Conservation (phyloP, 2,888 invertebrate species). For the Tetanocera ferruginea region DNA sequence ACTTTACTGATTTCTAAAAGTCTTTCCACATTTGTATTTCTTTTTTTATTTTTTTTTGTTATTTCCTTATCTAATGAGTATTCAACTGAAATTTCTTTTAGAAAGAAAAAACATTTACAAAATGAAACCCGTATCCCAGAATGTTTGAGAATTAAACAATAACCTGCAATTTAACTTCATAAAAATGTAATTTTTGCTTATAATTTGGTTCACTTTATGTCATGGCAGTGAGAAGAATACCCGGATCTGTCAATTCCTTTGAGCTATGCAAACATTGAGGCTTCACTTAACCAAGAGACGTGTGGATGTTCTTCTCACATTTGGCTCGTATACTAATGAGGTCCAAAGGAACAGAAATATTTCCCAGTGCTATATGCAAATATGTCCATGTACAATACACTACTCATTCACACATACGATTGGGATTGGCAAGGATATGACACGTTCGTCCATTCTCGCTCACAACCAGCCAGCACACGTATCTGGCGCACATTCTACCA, state of each 20-base stretch:
- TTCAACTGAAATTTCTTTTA: no score
- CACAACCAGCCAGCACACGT: not conserved
- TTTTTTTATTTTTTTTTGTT: not conserved
- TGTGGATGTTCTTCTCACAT: conserved; percentile 16
- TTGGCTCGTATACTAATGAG: conserved; percentile 23
- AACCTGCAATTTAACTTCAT: no score
- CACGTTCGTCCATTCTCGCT: conserved; percentile 7
- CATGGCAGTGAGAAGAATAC: not conserved
- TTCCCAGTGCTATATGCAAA: not conserved
- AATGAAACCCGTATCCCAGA: not conserved
- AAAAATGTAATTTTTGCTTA: not conserved
- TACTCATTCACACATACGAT: not conserved
- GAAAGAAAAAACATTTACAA: no score
- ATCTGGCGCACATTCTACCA: not conserved
- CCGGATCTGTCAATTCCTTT: conserved; percentile 12
- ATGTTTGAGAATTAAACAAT: no score
- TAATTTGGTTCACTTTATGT: conserved; percentile 6
- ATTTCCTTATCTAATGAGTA: no score
- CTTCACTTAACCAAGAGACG: not conserved
- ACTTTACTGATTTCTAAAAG: no score
- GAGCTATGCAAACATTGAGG: conserved; percentile 12
- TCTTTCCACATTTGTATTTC: not conserved
- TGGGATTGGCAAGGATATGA: conserved; percentile 11
- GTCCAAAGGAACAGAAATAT: not conserved
- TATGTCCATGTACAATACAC: not conserved